A percentile compares a stretch with the other conserved stretches of the same genome.
phyloP scores from a whole-genome alignment of 2,797 vertebrate genomes.

The Argya squamiceps region DNA sequence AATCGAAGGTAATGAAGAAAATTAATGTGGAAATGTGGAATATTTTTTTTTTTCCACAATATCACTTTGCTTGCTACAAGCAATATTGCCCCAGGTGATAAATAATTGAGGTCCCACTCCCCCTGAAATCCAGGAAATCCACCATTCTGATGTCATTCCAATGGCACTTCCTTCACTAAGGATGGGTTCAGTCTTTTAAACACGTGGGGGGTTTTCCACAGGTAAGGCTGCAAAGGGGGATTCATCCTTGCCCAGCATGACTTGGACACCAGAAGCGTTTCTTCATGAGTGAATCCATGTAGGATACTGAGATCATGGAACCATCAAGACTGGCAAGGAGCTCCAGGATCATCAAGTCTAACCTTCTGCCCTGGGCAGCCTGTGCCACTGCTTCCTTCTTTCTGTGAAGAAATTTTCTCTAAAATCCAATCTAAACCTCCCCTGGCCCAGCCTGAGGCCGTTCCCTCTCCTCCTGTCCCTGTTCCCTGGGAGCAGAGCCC shows the following conservation, averaged over 20 bases:
- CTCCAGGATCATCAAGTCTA: not conserved
- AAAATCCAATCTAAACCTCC: rapidly evolving
- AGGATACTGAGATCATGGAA: not conserved
- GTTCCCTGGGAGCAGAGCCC: not conserved
- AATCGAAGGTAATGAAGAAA: conserved; percentile 63
- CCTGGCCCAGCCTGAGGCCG: rapidly evolving
- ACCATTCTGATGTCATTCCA: not conserved
- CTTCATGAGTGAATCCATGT: not conserved
- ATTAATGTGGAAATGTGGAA: not conserved
- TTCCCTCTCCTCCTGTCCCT: not conserved
- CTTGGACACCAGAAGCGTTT: not conserved
- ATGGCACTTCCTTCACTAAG: not conserved
- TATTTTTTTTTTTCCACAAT: not conserved
- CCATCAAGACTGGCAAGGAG: not conserved
- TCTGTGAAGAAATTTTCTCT: too few relatives aligned
- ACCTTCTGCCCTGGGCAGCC: not conserved
- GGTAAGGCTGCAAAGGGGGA: not conserved
- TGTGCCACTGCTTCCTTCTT: too few relatives aligned
- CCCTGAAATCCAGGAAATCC: not conserved
- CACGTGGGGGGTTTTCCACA: rapidly evolving
- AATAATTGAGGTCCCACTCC: not conserved
- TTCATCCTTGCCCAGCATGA: not conserved
- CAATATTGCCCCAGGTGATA: not conserved
- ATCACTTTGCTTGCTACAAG: not conserved
- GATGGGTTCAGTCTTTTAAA: not conserved